Evolutionary conservation across 2,888 invertebrate genomes (phyloP).

Genomic region (Andrena chrysosceles): DNA sequence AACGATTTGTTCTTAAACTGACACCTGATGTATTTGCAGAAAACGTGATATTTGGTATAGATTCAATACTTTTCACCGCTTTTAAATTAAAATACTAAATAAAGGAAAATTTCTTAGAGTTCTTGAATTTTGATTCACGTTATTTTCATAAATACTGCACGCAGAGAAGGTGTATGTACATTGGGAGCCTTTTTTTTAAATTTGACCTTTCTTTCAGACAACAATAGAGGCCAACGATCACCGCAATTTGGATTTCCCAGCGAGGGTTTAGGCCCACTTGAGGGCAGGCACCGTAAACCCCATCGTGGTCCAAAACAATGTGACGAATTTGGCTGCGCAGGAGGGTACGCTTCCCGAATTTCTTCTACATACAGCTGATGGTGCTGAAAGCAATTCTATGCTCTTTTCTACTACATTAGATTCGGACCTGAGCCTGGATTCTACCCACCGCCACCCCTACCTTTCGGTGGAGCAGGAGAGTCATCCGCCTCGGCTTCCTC

Average conservation of each 20-base stretch:
- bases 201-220: no score
- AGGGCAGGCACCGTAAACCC: slow-evolving; percentile 50
- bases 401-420: not conserved
- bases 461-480: slow-evolving; percentile 32
- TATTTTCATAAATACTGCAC: no score
- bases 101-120: no score
- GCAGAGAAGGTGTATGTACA: no score
- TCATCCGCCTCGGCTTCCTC: slow-evolving; percentile 76
- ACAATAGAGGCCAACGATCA: slow-evolving; percentile 64
- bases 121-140: no score
- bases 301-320: slow-evolving; percentile 27
- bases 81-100: no score
- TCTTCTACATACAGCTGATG: no score
- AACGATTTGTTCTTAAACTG: not conserved
- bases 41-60: no score
- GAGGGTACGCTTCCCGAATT: slow-evolving; percentile 48
- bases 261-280: slow-evolving; percentile 8
- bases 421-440: not conserved
- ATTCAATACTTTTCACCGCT: no score
- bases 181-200: no score
- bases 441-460: not conserved
- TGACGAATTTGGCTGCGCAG: slow-evolving; percentile 63
- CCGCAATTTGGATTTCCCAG: slow-evolving; percentile 65
- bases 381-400: no score
- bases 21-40: not conserved